Percentiles rank a stretch among this genome's conserved stretches.
These are phyloP conservation scores for Cyprinus carpio DNA, from an alignment of 2,113 vertebrate genomes.

Conservation along the genomic window DNA sequence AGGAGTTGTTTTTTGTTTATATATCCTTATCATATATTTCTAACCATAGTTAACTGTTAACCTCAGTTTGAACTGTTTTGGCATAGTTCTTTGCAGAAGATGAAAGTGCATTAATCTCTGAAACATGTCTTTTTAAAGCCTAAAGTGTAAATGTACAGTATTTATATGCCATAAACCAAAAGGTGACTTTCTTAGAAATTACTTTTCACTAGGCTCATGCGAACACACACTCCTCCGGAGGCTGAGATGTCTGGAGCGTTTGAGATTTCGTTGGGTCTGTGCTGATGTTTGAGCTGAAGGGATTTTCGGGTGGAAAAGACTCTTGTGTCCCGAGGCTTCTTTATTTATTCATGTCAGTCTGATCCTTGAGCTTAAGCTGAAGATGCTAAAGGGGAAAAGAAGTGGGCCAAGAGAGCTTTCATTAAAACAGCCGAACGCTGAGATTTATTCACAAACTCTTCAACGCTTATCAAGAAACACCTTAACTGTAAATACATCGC, in stretches of 20 bases:
- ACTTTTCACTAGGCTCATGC: neutral
- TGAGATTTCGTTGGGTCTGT: conserved; percentile 22
- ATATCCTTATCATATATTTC: neutral
- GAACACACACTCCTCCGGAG: conserved; percentile 9
- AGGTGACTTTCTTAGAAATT: conserved; percentile 13
- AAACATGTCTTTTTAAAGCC: neutral
- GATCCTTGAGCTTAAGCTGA: conserved; percentile 45
- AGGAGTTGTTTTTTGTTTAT: neutral
- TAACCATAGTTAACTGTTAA: neutral
- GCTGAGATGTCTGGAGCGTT: conserved; percentile 20
- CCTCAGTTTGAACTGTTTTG: neutral
- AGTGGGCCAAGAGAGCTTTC: conserved; percentile 19
- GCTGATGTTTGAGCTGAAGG: conserved; percentile 28
- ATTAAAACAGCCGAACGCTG: conserved; percentile 29
- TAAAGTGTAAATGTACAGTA: neutral
- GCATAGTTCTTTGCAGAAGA: neutral
- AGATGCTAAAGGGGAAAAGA: conserved; percentile 36
- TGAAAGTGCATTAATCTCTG: neutral
- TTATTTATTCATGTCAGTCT: conserved; percentile 56
- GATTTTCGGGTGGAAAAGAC: conserved; percentile 41
- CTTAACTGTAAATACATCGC: conserved; percentile 26
- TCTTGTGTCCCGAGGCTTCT: conserved; percentile 41
- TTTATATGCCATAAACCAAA: neutral
- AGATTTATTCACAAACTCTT: conserved; percentile 14
- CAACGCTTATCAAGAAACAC: conserved; percentile 24